Percentiles rank a stretch among this genome's conserved stretches.
These are phyloP conservation scores for Neodiprion fabricii DNA, from an alignment of 1,140 invertebrate genomes.

Conservation along the genomic window DNA sequence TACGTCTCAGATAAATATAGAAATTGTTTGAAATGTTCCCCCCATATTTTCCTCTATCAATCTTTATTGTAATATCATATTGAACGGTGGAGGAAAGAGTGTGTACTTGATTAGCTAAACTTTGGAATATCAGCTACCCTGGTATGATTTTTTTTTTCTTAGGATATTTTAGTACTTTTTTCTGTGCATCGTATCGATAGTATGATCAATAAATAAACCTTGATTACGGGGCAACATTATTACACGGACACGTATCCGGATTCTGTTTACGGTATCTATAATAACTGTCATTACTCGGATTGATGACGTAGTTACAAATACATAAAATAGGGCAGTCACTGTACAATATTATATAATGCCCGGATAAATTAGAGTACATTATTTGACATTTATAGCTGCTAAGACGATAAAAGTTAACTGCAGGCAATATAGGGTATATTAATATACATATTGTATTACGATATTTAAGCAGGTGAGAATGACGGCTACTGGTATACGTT, in stretches of 20 bases:
- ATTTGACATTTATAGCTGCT: neutral
- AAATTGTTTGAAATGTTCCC: too few relatives aligned
- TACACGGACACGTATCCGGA: neutral
- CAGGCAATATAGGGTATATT: too few relatives aligned
- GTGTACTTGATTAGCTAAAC: too few relatives aligned
- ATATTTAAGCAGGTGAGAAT: neutral
- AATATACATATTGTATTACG: neutral
- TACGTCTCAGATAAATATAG: too few relatives aligned
- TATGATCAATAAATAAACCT: neutral
- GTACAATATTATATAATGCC: neutral
- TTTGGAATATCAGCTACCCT: too few relatives aligned
- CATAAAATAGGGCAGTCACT: slow-evolving; percentile 1
- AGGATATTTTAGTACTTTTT: too few relatives aligned
- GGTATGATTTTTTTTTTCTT: too few relatives aligned
- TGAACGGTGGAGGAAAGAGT: too few relatives aligned
- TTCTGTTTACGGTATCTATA: neutral
- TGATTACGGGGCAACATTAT: neutral
- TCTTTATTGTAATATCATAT: too few relatives aligned
- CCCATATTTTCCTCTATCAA: too few relatives aligned
- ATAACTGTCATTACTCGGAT: neutral
- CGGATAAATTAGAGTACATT: neutral
- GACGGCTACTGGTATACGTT: neutral
- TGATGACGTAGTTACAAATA: neutral
- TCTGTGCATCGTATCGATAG: neutral
- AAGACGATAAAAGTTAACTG: neutral